Conservation (phyloP, 2,797 vertebrate genomes). For the Aldrovandia affinis region DNA sequence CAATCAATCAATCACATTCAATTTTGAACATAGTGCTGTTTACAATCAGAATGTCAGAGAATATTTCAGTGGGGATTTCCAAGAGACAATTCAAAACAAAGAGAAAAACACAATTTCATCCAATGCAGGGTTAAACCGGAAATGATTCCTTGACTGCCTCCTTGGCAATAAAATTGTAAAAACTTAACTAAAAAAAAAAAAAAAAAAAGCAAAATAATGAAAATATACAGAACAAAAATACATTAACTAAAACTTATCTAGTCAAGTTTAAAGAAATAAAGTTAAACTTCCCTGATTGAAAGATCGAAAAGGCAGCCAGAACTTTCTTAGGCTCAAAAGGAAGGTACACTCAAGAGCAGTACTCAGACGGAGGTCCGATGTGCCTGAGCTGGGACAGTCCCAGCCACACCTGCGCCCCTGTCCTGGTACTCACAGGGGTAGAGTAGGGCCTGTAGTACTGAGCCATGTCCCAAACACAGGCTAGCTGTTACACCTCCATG, state of each 20-base stretch:
- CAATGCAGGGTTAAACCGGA: too few species aligned
- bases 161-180: too few species aligned
- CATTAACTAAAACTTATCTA: not conserved
- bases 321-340: not conserved
- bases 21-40: conserved; percentile 35
- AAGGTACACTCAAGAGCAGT: conserved; percentile 19
- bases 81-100: not conserved
- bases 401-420: not conserved
- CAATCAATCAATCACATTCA: not conserved
- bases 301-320: not conserved
- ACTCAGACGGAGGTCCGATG: not conserved
- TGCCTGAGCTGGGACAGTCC: not conserved
- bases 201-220: not conserved
- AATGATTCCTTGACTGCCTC: too few species aligned
- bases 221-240: not conserved
- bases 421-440: conserved; percentile 48
- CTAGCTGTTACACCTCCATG: conserved; percentile 42
- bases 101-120: not conserved
- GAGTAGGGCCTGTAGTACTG: conserved; percentile 56
- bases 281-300: not conserved
- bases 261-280: not conserved
- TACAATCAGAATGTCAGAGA: conserved; percentile 23
- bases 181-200: not conserved
- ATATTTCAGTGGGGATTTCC: not conserved
- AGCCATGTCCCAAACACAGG: conserved; percentile 45